phyloP scores from a whole-genome alignment of 2,797 vertebrate genomes.

The Ficedula albicollis region DNA sequence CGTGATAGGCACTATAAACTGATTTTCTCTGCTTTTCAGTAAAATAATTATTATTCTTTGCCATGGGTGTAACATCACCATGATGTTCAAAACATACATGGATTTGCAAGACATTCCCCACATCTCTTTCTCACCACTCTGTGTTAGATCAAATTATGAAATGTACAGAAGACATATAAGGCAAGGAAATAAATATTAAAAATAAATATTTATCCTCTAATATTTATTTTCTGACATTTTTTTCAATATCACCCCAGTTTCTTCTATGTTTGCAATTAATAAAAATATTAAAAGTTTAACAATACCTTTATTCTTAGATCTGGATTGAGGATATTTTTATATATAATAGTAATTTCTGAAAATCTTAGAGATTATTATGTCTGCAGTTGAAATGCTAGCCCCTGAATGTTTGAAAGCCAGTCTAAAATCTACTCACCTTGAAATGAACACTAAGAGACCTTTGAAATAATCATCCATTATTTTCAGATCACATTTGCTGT shows the following conservation, averaged over 20 bases:
- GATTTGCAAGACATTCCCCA: neutral
- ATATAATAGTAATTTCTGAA: neutral
- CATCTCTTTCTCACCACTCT: neutral
- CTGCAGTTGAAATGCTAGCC: neutral
- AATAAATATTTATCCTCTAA: neutral
- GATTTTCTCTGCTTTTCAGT: neutral
- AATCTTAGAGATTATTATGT: neutral
- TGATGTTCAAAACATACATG: neutral
- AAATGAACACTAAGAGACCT: neutral
- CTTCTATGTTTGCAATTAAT: neutral
- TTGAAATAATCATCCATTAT: neutral
- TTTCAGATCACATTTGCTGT: neutral
- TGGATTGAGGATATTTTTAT: neutral
- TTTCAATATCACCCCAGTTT: neutral
- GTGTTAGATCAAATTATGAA: neutral
- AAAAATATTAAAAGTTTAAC: neutral
- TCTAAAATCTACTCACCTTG: neutral
- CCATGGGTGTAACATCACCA: neutral
- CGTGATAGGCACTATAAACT: neutral
- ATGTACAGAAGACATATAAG: neutral
- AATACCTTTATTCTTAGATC: neutral
- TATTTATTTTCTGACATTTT: neutral
- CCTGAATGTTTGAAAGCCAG: neutral
- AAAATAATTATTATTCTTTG: neutral
- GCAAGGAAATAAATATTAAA: neutral